Base-by-base conservation (phyloP, 2,113 vertebrate genomes). In the Alethe diademata region DNA sequence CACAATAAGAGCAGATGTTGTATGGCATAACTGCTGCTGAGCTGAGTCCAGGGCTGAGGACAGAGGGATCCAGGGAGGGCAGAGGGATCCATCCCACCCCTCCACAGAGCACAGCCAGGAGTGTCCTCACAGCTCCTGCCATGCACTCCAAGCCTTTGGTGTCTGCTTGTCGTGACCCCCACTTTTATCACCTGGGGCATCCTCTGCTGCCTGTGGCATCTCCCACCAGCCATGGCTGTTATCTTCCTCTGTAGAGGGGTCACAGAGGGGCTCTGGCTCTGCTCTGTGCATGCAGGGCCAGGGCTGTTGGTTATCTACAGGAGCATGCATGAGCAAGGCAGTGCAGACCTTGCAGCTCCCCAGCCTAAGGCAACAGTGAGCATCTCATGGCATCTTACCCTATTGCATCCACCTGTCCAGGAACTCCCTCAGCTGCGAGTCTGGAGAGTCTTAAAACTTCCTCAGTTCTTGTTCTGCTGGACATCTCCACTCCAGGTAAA, bases 71-170 rank as follows among this genome's bases (percentile, higher is more conserved):
- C 43, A 43, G 18, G 24, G 35, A 66, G 40, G 45, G 8, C 0
- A 2, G 1, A 22, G 25, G 47, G 51, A 35, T 82, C 28, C 48
- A n/a, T 79, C 28, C 43, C 50, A 48, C 5, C 18, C 12, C 5
- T 6, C 6, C 3, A 0, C 40, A 17, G 11, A 67, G 71, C 66
- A 75, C 54, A 72, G 31, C 18, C 0, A 0, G 24, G 45, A 45
- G 18, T 28, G 22, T 92, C n/a, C 61, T 85, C 42, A 58, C 35
- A 60, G 36, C 31, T 91, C 26, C 65, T 75, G 48, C 61, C 28
- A 7, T 11, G 24, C 50, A 51, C 58, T 5, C 23, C 33, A 54
- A 36, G 22, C 9, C 50, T 90, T 74, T 62, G 33, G 43, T 48
- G 47, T 54, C 76, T 50, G 69, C 5, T 40, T 75, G 61, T 72